Percentiles rank a stretch among this genome's conserved stretches.
Conservation (phyloP, 2,888 invertebrate species). For the Formica aserva region DNA sequence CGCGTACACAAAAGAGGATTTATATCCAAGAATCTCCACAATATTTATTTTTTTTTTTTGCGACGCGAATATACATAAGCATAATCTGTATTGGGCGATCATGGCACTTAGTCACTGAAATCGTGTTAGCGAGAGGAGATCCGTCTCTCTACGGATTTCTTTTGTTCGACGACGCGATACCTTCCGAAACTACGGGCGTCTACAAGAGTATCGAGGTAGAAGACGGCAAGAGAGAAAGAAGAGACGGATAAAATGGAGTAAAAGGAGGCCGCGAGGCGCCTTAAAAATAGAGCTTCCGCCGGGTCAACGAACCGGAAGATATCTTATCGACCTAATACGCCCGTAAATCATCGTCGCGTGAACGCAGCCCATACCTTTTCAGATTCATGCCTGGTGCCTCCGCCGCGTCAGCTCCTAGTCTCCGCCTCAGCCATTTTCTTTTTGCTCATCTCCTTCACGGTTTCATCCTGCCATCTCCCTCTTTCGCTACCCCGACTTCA, state of each 20-base stretch:
- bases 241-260: constrained; percentile 65
- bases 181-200: constrained; percentile 45
- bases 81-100: not conserved
- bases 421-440: constrained; percentile 49
- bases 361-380: constrained; percentile 79
- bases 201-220: constrained; percentile 40
- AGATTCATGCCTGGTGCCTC: constrained; percentile 76
- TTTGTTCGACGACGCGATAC: constrained; percentile 39
- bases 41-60: not conserved
- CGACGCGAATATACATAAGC: not conserved
- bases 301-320: constrained; percentile 78
- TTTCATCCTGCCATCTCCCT: constrained; percentile 40
- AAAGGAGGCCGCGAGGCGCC: constrained; percentile 72
- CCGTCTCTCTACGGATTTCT: constrained; percentile 31
- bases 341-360: constrained; percentile 80
- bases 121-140: constrained; percentile 34
- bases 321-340: constrained; percentile 80
- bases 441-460: constrained; percentile 49
- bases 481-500: constrained; percentile 37
- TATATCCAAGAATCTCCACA: not conserved
- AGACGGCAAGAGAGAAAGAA: constrained; percentile 52
- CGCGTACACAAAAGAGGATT: not conserved
- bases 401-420: constrained; percentile 78
- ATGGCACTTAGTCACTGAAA: constrained; percentile 47
- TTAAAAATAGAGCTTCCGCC: constrained; percentile 77